Evolutionary conservation across 1,140 invertebrate genomes (phyloP).

Genomic region (Ericerus pela): DNA sequence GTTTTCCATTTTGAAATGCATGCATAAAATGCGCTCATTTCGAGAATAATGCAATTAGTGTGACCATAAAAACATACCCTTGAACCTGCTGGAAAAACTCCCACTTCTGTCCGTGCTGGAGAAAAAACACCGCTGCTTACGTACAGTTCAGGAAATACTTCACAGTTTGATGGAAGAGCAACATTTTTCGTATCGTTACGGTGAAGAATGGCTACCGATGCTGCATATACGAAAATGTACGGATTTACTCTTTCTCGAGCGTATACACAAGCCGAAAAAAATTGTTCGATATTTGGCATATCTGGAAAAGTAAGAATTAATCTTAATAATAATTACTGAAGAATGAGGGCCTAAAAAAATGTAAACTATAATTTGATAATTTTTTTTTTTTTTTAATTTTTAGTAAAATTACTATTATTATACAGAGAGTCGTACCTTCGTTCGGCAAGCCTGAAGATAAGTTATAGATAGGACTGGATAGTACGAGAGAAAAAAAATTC

Average conservation of each 20-base stretch:
- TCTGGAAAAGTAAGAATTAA: constrained; percentile 31
- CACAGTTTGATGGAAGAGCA: constrained; percentile 48
- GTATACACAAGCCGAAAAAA: constrained; percentile 50
- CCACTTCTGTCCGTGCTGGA: constrained; percentile 48
- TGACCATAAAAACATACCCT: constrained; percentile 37
- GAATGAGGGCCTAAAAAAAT: too few species aligned
- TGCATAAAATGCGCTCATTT: too few species aligned
- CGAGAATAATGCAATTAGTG: neutral
- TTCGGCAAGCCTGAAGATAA: neutral
- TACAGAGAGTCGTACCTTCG: neutral
- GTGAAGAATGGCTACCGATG: constrained; percentile 58
- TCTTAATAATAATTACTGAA: too few species aligned
- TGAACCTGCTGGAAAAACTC: constrained; percentile 42
- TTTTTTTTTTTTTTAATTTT: too few species aligned
- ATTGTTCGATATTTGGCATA: constrained; percentile 51
- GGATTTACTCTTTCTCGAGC: constrained; percentile 58
- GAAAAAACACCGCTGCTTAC: constrained; percentile 53
- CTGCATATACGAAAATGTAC: constrained; percentile 58
- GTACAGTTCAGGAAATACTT: constrained; percentile 63
- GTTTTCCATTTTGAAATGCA: too few species aligned
- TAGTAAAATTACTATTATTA: too few species aligned
- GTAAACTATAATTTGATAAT: too few species aligned
- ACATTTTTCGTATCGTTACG: constrained; percentile 55
- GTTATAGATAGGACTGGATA: too few species aligned
- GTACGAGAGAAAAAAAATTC: too few species aligned